Base-by-base conservation (phyloP, 2,797 vertebrate species). In the Poecile montanus region DNA sequence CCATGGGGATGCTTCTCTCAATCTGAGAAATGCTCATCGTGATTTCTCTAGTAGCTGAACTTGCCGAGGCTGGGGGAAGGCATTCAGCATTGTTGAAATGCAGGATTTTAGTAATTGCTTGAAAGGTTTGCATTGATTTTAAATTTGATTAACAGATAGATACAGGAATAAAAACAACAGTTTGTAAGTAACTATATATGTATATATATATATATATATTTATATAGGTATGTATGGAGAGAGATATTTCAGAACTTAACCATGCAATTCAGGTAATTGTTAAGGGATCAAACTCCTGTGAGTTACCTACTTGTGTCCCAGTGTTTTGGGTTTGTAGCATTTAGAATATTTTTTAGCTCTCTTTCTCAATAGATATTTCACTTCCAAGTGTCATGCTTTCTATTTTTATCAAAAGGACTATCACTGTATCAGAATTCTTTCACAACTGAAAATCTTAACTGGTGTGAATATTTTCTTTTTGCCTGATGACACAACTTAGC, bases 401-500 rank as follows among this genome's bases (percentile, higher is more conserved):
- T 95, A 93, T 94, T 94, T 96, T 94, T 94, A 74, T 79, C 74
- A 63, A 45, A 45, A 91, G 83, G 88, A 48, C 93, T 94, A 93
- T 95, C 91, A 56, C 88, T 65, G 34, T 85, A 89, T 97, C 93
- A 95, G 25, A 87, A 67, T 93, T 74, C 60, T 91, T 97, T 95
- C 89, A 82, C 91, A 94, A 91, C 89, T 72, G 68, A 90, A 86
- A 47, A 53, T 86, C 80, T 61, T 91, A 71, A 76, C 29, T 86
- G 54, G 89, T 95, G 94, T 90, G 95, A 95, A 89, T 90, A 81
- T 94, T 94, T 95, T 93, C 74, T 85, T 89, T 93, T 87, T 94
- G 77, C 89, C 73, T 85, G 85, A 82, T 91, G 93, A 94, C 89
- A 94, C 88, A 82, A 29, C 63, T 87, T 76, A 79, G 77, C 90